Percentiles rank a stretch among this genome's conserved stretches.
Evolutionary conservation across 1,140 invertebrate genomes (phyloP).

Genomic region (Mycetomoellerius zeteki): DNA sequence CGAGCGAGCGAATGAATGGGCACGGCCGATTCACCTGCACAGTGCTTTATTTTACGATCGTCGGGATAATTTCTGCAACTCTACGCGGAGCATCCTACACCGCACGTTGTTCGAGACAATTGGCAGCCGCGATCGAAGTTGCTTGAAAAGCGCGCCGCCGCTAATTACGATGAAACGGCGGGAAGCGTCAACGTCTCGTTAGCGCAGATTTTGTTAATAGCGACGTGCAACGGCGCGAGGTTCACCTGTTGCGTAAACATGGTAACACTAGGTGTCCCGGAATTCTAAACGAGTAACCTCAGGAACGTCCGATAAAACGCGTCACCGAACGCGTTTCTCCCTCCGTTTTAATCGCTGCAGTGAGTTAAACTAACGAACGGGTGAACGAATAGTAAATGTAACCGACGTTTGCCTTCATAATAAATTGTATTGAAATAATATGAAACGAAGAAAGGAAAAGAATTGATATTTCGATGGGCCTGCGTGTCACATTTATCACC

Average conservation of each 20-base stretch:
- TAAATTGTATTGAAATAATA: not conserved
- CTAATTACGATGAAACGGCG: slow-evolving; percentile 37
- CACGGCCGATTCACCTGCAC: not conserved
- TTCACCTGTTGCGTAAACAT: slow-evolving; percentile 75
- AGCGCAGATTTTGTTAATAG: slow-evolving; percentile 74
- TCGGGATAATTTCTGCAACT: slow-evolving; percentile 60
- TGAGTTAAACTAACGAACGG: not conserved
- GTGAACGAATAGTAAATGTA: not conserved
- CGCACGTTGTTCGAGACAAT: slow-evolving; percentile 10
- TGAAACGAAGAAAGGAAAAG: not conserved
- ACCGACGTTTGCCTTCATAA: not conserved
- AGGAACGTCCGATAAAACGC: slow-evolving; percentile 22
- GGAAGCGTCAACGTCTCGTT: slow-evolving; percentile 66
- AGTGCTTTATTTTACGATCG: slow-evolving; percentile 50
- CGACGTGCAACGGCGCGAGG: slow-evolving; percentile 65
- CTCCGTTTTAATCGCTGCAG: not conserved
- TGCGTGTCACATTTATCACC: not conserved
- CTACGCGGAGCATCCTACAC: not conserved
- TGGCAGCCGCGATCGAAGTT: slow-evolving; percentile 23
- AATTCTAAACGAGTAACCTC: slow-evolving; percentile 46
- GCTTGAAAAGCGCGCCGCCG: slow-evolving; percentile 22
- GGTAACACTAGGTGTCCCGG: slow-evolving; percentile 59
- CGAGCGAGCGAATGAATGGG: not conserved
- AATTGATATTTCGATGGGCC: not conserved
- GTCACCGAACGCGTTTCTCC: not conserved